phyloP scores from a whole-genome alignment of 2,888 invertebrate genomes.

The Tubulanus polymorphus region DNA sequence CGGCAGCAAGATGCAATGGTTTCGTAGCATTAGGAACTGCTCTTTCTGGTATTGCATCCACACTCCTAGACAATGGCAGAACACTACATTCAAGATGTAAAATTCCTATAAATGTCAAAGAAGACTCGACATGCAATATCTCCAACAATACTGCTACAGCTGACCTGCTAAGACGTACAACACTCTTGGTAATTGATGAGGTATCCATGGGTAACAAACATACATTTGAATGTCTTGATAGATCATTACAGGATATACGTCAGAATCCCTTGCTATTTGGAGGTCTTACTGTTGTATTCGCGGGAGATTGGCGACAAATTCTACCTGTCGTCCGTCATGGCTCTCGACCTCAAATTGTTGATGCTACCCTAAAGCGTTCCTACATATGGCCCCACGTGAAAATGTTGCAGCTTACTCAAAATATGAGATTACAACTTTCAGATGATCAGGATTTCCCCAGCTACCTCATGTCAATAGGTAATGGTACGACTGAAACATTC shows the following conservation, averaged over 20 bases:
- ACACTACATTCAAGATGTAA: constrained; percentile 22
- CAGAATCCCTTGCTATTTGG: background rate
- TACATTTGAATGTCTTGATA: background rate
- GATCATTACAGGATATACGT: background rate
- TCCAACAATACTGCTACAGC: background rate
- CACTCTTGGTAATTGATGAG: background rate
- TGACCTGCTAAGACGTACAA: background rate
- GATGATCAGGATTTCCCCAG: background rate
- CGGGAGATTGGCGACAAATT: background rate
- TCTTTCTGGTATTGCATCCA: constrained; percentile 55
- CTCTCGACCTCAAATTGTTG: constrained; percentile 14
- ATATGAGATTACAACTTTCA: constrained; percentile 12
- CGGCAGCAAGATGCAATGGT: constrained; percentile 37
- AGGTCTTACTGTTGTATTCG: background rate
- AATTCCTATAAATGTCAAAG: background rate
- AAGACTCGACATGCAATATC: background rate
- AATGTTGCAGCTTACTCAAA: constrained; percentile 6
- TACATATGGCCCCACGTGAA: constrained; percentile 15
- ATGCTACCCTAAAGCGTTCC: constrained; percentile 14
- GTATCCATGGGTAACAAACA: background rate
- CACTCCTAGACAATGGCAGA: constrained; percentile 37
- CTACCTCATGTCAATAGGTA: background rate
- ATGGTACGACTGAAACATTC: background rate
- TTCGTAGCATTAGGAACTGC: constrained; percentile 48
- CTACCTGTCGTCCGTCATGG: constrained; percentile 16